A percentile compares a stretch with the other conserved stretches of the same genome.
phyloP scores from a whole-genome alignment of 1,140 invertebrate species.

The Phthorimaea operculella region DNA sequence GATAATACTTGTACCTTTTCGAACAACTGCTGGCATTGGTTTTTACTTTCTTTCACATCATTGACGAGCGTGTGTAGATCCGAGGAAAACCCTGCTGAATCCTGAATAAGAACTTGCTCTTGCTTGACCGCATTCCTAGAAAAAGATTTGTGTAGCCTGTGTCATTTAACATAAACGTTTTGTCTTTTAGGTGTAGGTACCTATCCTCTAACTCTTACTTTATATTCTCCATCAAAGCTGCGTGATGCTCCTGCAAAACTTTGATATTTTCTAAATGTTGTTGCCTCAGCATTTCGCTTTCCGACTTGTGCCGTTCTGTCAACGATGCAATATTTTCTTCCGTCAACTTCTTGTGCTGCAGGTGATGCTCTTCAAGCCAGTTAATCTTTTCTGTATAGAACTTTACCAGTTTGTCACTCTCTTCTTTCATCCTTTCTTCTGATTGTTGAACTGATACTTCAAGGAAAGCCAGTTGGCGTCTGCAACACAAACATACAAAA shows the following conservation, averaged over 20 bases:
- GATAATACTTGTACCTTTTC: slow-evolving; percentile 37
- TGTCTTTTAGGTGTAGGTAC: too few species aligned
- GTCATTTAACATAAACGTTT: too few species aligned
- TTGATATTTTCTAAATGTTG: slow-evolving; percentile 58
- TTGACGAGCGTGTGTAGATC: slow-evolving; percentile 39
- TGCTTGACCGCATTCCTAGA: slow-evolving; percentile 54
- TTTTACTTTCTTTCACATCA: slow-evolving; percentile 44
- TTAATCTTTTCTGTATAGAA: slow-evolving; percentile 57
- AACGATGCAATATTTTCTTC: slow-evolving; percentile 46
- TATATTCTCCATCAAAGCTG: slow-evolving; percentile 58
- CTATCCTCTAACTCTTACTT: slow-evolving; percentile 38
- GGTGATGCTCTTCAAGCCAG: slow-evolving; percentile 58
- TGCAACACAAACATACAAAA: slow-evolving; percentile 14
- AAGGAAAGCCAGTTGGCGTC: slow-evolving; percentile 55
- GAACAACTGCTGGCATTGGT: slow-evolving; percentile 31
- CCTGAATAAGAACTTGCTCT: slow-evolving; percentile 49
- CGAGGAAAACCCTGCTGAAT: slow-evolving; percentile 44
- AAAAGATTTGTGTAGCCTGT: neutral
- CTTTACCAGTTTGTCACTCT: slow-evolving; percentile 55
- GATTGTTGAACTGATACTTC: slow-evolving; percentile 52
- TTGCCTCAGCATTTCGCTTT: slow-evolving; percentile 49
- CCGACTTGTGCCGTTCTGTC: slow-evolving; percentile 42
- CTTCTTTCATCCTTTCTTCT: slow-evolving; percentile 61
- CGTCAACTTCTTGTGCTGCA: slow-evolving; percentile 41
- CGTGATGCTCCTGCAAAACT: slow-evolving; percentile 60